Evolutionary conservation across 2,888 invertebrate species (phyloP).

Genomic region (Epistrophella euchroma): DNA sequence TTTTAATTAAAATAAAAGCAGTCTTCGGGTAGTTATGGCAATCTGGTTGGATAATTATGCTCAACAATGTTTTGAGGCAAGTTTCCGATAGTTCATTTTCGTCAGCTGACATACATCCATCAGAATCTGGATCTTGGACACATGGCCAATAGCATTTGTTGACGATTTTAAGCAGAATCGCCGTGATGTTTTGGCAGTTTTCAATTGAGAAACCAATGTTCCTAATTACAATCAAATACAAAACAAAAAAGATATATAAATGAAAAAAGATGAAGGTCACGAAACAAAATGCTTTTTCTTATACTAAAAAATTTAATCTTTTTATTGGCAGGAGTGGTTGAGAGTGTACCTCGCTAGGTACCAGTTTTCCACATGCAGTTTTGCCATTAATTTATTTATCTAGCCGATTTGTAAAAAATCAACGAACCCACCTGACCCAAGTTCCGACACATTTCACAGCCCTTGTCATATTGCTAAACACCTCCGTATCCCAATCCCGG

Average conservation of each 20-base stretch:
- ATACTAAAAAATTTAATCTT: too few species aligned
- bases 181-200: constrained; percentile 81
- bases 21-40: constrained; percentile 86
- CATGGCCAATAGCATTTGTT: constrained; percentile 84
- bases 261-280: neutral
- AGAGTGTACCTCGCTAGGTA: too few species aligned
- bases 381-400: too few species aligned
- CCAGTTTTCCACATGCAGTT: too few species aligned
- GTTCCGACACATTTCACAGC: constrained; percentile 86
- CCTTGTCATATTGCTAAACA: constrained; percentile 85
- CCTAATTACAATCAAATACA: constrained; percentile 69
- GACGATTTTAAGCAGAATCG: constrained; percentile 83
- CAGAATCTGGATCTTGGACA: constrained; percentile 83
- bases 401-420: neutral
- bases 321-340: too few species aligned
- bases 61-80: constrained; percentile 87
- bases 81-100: constrained; percentile 86
- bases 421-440: constrained; percentile 86
- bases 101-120: constrained; percentile 85
- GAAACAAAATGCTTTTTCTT: too few species aligned
- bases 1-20: constrained; percentile 86
- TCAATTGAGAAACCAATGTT: constrained; percentile 82
- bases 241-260: neutral
- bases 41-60: constrained; percentile 85
- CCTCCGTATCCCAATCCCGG: constrained; percentile 82